Conservation (phyloP, 2,888 invertebrate genomes). For the Rugalucina vietnamica region DNA sequence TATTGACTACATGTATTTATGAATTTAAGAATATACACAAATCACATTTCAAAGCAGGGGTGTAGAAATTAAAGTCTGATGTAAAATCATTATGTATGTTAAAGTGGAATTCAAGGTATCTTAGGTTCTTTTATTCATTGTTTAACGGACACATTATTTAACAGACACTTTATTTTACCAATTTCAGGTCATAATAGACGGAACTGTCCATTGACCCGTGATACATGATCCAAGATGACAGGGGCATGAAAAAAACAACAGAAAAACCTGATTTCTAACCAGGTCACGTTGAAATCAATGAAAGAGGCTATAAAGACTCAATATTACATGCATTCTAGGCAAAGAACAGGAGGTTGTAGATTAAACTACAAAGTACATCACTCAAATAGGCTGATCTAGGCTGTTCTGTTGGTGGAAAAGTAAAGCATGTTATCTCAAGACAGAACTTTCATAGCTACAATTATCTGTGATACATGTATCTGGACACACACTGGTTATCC, state of each 20-base stretch:
- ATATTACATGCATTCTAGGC: no score
- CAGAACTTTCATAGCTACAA: no score
- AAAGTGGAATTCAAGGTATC: not conserved
- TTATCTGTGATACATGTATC: no score
- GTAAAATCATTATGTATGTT: not conserved
- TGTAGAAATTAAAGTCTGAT: not conserved
- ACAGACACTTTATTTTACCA: not conserved
- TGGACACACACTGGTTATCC: no score
- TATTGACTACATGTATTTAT: not conserved
- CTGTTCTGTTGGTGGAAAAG: no score
- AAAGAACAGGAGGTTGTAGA: not conserved
- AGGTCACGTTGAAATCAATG: not conserved
- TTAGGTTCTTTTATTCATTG: no score
- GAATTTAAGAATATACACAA: not conserved
- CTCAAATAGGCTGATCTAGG: not conserved
- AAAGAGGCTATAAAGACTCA: no score
- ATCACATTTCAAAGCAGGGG: not conserved
- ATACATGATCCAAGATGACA: not conserved
- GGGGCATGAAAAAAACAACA: not conserved
- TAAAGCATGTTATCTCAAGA: no score
- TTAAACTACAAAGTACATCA: not conserved
- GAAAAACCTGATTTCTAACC: no score
- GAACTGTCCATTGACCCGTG: slow-evolving; percentile 55
- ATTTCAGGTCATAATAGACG: slow-evolving; percentile 57
- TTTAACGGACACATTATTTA: not conserved